These are phyloP conservation scores for Pterostichus niger DNA, from an alignment of 2,888 invertebrate genomes.

Conservation along the genomic window DNA sequence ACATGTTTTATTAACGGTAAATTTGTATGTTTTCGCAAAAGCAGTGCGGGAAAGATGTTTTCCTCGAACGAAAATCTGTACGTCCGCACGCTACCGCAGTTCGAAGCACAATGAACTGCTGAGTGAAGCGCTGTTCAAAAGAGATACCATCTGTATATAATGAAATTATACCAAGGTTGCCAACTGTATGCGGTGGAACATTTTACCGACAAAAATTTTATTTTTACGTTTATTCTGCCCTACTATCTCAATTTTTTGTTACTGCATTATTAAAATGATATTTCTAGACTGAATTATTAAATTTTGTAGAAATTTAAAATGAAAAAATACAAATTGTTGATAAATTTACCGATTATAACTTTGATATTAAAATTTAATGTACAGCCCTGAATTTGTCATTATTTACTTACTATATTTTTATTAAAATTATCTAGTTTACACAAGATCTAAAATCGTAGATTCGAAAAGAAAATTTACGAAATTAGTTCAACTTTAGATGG, in stretches of 20 bases:
- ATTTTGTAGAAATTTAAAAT: neutral
- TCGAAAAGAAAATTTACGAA: too few species aligned
- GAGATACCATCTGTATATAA: conserved; percentile 66
- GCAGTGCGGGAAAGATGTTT: conserved; percentile 22
- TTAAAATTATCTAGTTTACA: too few species aligned
- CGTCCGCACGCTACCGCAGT: conserved; percentile 12
- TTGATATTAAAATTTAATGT: too few species aligned
- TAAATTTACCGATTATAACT: too few species aligned
- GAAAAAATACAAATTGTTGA: neutral
- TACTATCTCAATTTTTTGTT: neutral
- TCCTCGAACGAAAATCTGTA: neutral
- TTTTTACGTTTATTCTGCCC: conserved; percentile 6
- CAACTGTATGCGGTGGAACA: conserved; percentile 45
- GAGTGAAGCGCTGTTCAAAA: conserved; percentile 48
- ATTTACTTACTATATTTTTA: too few species aligned
- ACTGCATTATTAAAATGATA: conserved; percentile 10
- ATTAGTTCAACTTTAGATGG: too few species aligned
- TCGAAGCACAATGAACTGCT: conserved; percentile 61
- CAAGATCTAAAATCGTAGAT: too few species aligned
- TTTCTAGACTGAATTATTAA: neutral
- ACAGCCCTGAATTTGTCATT: too few species aligned
- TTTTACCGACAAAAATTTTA: conserved; percentile 7
- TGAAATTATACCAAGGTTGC: conserved; percentile 61
- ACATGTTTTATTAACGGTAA: neutral
- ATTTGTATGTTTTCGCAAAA: conserved; percentile 9